Base-by-base conservation (phyloP, 2,888 invertebrate species). In the Drosophila mimica region DNA sequence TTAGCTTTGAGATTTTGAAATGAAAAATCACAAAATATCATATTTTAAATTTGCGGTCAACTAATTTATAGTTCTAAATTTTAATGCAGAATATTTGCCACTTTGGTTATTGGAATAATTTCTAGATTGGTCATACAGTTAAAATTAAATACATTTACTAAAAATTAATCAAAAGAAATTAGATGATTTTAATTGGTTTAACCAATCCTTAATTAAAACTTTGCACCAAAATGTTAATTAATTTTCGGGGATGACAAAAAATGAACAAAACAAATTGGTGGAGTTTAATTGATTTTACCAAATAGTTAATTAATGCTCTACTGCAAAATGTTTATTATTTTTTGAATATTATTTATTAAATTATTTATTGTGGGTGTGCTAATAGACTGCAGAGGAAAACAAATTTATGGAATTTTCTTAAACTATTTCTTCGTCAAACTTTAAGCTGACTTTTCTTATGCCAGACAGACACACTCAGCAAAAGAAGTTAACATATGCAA, bases 401-500 rank as follows among this genome's bases (percentile, higher is more conserved):
- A 7, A 0, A 4, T 36, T 36, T 9, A 6, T 0, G 17, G 8
- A 5, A 28, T 25, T 17, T 48, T 30, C n/a, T n/a, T 13, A 13
- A 56, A 57, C 57, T 57, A 57, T 38, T 1, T 40, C 2, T 7
- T 9, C 0, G 15, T 2, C 1, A 34, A 31, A 58, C 11, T n/a
- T 59, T 20, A 58, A 51, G 28, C 9, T 28, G 46, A 36, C 53
- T 61, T 61, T 34, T 6, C 31, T 40, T 4, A 4, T 20, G 17
- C 43, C 33, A 48, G 53, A 25, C 40, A 20, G 7, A 36, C 49
- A 48, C 49, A 48, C 7, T n/a, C 13, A 20, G 20, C 20, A 20
- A 31, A 30, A 48, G n/a, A 33, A 36, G 52, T 59, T 33, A 48
- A 67, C 59, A 71, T 60, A 36, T 63, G 74, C n/a, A 74, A 30